These are phyloP conservation scores for Eurytoma adleriae DNA, from an alignment of 2,888 invertebrate species.

Conservation along the genomic window DNA sequence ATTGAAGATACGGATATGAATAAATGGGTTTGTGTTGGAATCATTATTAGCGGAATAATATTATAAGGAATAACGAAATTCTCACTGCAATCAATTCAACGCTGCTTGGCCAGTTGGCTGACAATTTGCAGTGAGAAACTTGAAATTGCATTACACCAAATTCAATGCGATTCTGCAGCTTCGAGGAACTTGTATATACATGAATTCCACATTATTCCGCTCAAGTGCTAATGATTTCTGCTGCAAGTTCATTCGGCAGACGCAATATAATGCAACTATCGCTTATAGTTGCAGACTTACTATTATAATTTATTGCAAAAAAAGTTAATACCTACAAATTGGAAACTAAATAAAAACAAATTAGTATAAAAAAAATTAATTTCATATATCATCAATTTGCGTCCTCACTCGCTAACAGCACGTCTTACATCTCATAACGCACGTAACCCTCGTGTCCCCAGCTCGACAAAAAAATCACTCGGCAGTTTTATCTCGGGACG, in stretches of 20 bases:
- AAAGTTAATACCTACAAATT: background rate
- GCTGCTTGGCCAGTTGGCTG: background rate
- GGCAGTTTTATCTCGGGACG: slow-evolving; percentile 13
- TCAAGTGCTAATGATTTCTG: slow-evolving; percentile 6
- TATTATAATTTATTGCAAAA: too few species aligned
- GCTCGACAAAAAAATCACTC: slow-evolving; percentile 9
- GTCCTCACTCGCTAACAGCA: background rate
- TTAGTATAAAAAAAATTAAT: too few species aligned
- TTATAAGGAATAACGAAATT: too few species aligned
- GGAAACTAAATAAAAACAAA: too few species aligned
- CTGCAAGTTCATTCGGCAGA: background rate
- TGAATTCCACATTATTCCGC: slow-evolving; percentile 4
- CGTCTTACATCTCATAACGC: background rate
- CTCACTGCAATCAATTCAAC: too few species aligned
- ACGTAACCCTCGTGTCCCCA: background rate
- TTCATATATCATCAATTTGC: too few species aligned
- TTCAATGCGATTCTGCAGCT: background rate
- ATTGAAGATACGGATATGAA: too few species aligned
- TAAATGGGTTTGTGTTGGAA: too few species aligned
- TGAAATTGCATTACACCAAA: background rate
- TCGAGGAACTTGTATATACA: background rate
- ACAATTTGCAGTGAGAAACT: slow-evolving; percentile 2
- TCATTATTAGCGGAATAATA: too few species aligned
- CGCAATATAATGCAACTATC: background rate
- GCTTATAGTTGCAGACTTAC: too few species aligned